A percentile compares a stretch with the other conserved stretches of the same genome.
These are phyloP conservation scores for Chanos chanos DNA, from an alignment of 2,797 vertebrate species.

Conservation along the genomic window DNA sequence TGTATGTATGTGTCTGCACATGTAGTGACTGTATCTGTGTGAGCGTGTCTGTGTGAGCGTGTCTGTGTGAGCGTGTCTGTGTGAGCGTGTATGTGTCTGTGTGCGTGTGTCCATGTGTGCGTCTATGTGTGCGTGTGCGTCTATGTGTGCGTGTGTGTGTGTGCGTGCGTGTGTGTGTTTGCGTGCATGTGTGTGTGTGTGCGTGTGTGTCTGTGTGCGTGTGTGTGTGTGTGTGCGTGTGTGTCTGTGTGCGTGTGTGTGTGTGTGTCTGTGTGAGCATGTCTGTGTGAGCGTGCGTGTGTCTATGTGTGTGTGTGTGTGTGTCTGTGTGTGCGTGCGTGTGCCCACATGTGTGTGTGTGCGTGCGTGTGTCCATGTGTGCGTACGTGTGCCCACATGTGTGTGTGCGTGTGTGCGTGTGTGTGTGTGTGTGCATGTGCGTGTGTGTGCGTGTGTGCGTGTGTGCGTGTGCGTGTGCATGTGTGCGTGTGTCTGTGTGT, in stretches of 20 bases:
- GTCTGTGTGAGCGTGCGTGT: not conserved
- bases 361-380: too few relatives aligned
- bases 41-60: too few relatives aligned
- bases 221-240: not conserved
- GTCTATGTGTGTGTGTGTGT: too few relatives aligned
- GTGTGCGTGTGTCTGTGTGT: not conserved
- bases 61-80: too few relatives aligned
- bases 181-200: not conserved
- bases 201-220: not conserved
- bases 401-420: not conserved
- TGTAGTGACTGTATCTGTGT: too few relatives aligned
- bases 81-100: too few relatives aligned
- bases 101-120: too few relatives aligned
- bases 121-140: not conserved
- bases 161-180: not conserved
- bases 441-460: not conserved
- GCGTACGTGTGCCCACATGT: too few relatives aligned
- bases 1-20: too few relatives aligned
- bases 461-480: not conserved
- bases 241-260: not conserved
- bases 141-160: not conserved
- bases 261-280: not conserved
- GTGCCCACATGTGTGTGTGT: too few relatives aligned
- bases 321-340: too few relatives aligned
- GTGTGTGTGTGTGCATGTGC: not conserved